Evolutionary conservation across 2,797 vertebrate species (phyloP).

Genomic region (Ceryle rudis): DNA sequence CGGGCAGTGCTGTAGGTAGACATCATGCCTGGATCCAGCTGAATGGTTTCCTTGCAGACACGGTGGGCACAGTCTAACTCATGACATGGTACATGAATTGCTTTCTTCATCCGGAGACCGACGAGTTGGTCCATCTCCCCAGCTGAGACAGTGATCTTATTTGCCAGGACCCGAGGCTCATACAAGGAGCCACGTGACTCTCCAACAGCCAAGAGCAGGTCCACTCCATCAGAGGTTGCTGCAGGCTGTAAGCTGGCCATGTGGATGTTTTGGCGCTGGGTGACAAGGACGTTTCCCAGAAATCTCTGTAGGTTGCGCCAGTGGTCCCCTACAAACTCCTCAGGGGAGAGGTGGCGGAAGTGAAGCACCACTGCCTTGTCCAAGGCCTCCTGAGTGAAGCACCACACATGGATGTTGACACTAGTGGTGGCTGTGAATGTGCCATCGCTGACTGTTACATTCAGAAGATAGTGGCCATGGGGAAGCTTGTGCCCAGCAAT

Average conservation of each 20-base stretch:
- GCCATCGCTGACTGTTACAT: slow-evolving; percentile 91
- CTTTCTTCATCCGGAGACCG: slow-evolving; percentile 84
- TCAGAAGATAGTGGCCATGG: slow-evolving; percentile 87
- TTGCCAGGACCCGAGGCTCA: slow-evolving; percentile 74
- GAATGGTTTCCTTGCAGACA: slow-evolving; percentile 87
- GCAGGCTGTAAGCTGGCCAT: slow-evolving; percentile 92
- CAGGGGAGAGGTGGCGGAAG: slow-evolving; percentile 84
- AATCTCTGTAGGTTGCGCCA: slow-evolving; percentile 92
- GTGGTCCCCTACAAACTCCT: slow-evolving; percentile 93
- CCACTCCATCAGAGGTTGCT: slow-evolving; percentile 77
- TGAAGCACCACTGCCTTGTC: slow-evolving; percentile 87
- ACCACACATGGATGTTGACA: slow-evolving; percentile 88
- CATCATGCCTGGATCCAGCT: slow-evolving; percentile 82
- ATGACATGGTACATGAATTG: slow-evolving; percentile 84
- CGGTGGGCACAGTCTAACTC: slow-evolving; percentile 82
- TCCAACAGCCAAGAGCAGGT: slow-evolving; percentile 87
- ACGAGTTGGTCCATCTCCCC: slow-evolving; percentile 84
- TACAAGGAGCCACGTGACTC: slow-evolving; percentile 67
- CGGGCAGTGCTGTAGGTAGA: slow-evolving; percentile 90
- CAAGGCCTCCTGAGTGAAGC: slow-evolving; percentile 79
- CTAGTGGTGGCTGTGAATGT: slow-evolving; percentile 83
- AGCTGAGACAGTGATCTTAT: slow-evolving; percentile 78
- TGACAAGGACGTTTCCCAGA: slow-evolving; percentile 81
- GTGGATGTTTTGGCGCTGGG: slow-evolving; percentile 85
- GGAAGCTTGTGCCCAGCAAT: slow-evolving; percentile 84